A percentile compares a stretch with the other conserved stretches of the same genome.
Conservation (phyloP, 2,888 invertebrate genomes). For the Linnaemya vulpina region DNA sequence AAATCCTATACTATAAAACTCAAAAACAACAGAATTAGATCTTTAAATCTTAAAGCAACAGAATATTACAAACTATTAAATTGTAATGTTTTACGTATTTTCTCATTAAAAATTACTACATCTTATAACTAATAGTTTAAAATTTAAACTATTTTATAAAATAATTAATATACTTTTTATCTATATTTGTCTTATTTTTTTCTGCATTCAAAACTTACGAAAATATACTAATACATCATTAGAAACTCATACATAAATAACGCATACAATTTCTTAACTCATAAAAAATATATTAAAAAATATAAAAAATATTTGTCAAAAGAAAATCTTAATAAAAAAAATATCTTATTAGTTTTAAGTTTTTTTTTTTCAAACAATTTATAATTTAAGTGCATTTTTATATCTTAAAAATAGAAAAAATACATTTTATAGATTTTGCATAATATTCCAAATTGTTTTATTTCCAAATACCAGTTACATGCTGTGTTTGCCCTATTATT, state of each 20-base stretch:
- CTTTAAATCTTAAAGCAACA: neutral
- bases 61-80: neutral
- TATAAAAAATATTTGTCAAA: constrained; percentile 12
- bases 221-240: constrained; percentile 30
- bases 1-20: constrained; percentile 21
- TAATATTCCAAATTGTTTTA: constrained; percentile 34
- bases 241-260: constrained; percentile 16
- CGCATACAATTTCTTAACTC: constrained; percentile 13
- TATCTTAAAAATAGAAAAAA: constrained; percentile 24
- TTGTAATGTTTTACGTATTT: constrained; percentile 20
- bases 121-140: constrained; percentile 34
- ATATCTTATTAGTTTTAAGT: constrained; percentile 33
- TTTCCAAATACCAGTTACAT: neutral
- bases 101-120: constrained; percentile 3
- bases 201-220: constrained; percentile 1
- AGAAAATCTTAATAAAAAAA: neutral
- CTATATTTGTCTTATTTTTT: constrained; percentile 36
- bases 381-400: constrained; percentile 60
- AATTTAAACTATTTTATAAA: constrained; percentile 47
- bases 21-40: neutral
- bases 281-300: constrained; percentile 10
- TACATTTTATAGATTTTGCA: constrained; percentile 18
- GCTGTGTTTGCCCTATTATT: neutral
- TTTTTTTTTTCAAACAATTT: constrained; percentile 38
- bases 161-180: neutral